Evolutionary conservation across 2,113 vertebrate species (phyloP), one percentile per base, ranked within the genome.

Genomic region (Copsychus sechellarum): DNA sequence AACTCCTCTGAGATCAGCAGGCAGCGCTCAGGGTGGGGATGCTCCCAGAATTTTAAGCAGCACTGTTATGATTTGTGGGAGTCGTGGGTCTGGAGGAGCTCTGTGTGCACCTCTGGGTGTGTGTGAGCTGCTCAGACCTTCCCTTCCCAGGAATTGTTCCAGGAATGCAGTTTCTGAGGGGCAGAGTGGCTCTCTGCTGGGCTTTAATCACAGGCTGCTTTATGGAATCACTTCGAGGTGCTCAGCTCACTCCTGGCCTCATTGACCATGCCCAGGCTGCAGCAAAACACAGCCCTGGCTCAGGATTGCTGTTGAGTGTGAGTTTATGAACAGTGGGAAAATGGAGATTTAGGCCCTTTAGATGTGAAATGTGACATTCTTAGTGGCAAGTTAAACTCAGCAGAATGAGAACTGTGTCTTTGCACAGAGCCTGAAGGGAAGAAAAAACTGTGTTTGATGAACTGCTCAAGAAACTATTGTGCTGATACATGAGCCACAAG

Each of bases 1-100:
- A 94, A 91, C 67, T 91, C 91, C 86, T 91, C 36, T 48, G 91
- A 86, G 86, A 96, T 81, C 88, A 92, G 72, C 90, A 77, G 86
- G 58, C 66, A 38, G 48, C 76, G 12, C 65, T 92, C 53, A 5
- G 51, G 60, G 61, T 40, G 40, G 51, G 71, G 72, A 70, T 0
- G 7, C 67, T 81, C 21, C 38, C 60, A 31, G 94, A 90, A 96
- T 96, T 81, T 90, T 14, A 88, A 91, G 40, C 51, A 53, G 76
- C 0, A 0, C 43, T 64, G 40, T 40, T 56, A 13, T 19, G 64
- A 33, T 62, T 66, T 89, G 45, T 16, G 31, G 53, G 47, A 73
- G 24, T 6, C 58, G 36, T 29, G 45, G 25, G 23, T 77, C 51
- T 72, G 78, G 31, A 94, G 92, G 47, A 56, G 71, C 47, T 23